phyloP scores from a whole-genome alignment of 1,140 invertebrate species.

The Macrocentrus cingulum region DNA sequence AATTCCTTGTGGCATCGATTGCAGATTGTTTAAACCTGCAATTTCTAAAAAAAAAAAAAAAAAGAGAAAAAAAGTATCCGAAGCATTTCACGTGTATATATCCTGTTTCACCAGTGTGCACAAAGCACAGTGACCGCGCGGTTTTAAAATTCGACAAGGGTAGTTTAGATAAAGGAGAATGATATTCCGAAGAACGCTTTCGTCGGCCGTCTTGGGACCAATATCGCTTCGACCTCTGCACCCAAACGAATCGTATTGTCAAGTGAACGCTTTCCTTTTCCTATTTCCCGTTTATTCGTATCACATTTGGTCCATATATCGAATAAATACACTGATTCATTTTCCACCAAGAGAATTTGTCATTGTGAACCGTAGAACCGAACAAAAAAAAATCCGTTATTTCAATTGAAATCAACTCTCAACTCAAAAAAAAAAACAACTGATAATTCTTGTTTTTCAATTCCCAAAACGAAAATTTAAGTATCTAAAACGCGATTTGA shows the following conservation, averaged over 20 bases:
- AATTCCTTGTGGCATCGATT: not conserved
- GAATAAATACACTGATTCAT: too few species aligned
- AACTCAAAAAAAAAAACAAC: too few species aligned
- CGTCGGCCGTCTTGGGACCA: constrained; percentile 34
- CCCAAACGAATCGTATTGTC: constrained; percentile 1
- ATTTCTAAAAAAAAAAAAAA: too few species aligned
- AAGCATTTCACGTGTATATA: not conserved
- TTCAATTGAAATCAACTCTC: too few species aligned
- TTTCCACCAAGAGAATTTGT: too few species aligned
- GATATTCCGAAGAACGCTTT: constrained; percentile 35
- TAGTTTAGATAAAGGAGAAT: constrained; percentile 43
- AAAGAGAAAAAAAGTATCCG: too few species aligned
- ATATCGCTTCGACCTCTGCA: constrained; percentile 33
- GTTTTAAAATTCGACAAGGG: constrained; percentile 36
- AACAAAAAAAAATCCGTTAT: too few species aligned
- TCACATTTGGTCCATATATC: not conserved
- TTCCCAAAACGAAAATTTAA: too few species aligned
- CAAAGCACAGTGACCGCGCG: constrained; percentile 18
- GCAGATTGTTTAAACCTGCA: constrained; percentile 10
- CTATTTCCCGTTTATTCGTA: not conserved
- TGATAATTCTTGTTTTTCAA: too few species aligned
- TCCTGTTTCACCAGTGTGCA: too few species aligned
- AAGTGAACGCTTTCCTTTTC: not conserved
- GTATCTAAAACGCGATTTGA: too few species aligned
- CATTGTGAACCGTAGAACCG: too few species aligned